Conservation (phyloP, 2,113 vertebrate species). For the Marmota monax region DNA sequence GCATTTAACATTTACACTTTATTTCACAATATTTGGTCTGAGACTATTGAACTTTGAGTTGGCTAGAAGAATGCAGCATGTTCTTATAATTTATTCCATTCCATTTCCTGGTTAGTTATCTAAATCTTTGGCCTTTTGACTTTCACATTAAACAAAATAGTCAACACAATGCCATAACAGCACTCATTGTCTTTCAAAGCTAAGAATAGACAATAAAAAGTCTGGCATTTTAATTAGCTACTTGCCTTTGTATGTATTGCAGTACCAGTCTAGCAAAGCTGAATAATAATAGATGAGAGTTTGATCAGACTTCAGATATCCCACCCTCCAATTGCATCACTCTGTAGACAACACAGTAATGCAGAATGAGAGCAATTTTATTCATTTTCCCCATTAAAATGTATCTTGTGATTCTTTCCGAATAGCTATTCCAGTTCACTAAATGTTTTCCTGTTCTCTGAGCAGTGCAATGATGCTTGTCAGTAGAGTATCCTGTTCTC, state of each 20-base stretch:
- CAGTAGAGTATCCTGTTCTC: not conserved
- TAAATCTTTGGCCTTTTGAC: slow-evolving; percentile 31
- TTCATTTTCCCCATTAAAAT: not conserved
- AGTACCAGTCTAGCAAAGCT: not conserved
- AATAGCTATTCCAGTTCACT: not conserved
- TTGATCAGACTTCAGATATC: not conserved
- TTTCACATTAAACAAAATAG: slow-evolving; percentile 32
- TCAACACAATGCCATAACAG: slow-evolving; percentile 7
- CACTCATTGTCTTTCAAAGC: slow-evolving; percentile 55
- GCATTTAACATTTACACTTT: not conserved
- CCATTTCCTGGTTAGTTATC: slow-evolving; percentile 7
- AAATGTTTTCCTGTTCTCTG: not conserved
- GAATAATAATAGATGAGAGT: slow-evolving; percentile 3
- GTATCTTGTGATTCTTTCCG: not conserved
- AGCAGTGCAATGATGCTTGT: not conserved
- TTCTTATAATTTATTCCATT: slow-evolving; percentile 4
- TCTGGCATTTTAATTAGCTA: slow-evolving; percentile 62
- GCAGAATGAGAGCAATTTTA: not conserved
- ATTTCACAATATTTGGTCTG: not conserved
- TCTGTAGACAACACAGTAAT: not conserved
- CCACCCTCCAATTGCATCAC: not conserved
- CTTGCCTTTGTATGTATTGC: not conserved
- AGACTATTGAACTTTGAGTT: not conserved
- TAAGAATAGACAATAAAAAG: slow-evolving; percentile 44
- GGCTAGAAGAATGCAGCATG: not conserved